Base-by-base conservation (phyloP, 2,888 invertebrate species). In the Petrophora chlorosata region DNA sequence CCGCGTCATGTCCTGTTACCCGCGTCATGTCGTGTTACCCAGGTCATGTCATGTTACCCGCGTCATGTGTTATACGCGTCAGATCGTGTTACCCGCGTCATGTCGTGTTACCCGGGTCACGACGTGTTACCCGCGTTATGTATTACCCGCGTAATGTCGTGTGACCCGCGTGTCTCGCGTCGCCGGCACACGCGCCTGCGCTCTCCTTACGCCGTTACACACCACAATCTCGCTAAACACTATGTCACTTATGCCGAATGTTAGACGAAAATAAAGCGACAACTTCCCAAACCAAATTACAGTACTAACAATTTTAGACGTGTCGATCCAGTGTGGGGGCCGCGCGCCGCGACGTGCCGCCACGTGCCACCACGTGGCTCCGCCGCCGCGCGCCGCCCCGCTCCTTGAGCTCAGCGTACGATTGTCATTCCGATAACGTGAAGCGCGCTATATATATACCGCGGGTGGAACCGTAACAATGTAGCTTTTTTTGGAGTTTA, bases 401-500 rank as follows among this genome's bases (percentile, higher is more conserved):
- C 80, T 65, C 55, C 13, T 10, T 28, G 43, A 45, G 56, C 63
- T 54, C 79, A 84, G 84, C 85, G 71, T 72, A 78, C 80, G 67
- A 81, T 82, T 82, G 84, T 85, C 79, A 82, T 70, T 65, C 73
- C 74, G 72, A 71, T 73, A 67, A 63, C 75, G 73, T 73, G 59
- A 77, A 83, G 80, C 83, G 71, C 70, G 72, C 74, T 69, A 76
- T 73, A 76, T 78, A n/a, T n/a, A n/a, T n/a, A n/a, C 77, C 80
- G 77, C 79, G 73, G 75, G 73, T 79, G 74, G 73, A 79, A 80
- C 80, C 78, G 75, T 81, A 86, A 85, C 87, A 82, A 86, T 83
- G 82, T 84, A 86, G 88, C 87, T 87, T 89, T 88, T 89, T 89
- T 88, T 87, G 84, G 79, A 86, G 81, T 88, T 89, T 87, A 79